Percentiles rank a stretch among this genome's conserved stretches.
phyloP scores from a whole-genome alignment of 2,113 vertebrate genomes.

The Australoheros scitulus region DNA sequence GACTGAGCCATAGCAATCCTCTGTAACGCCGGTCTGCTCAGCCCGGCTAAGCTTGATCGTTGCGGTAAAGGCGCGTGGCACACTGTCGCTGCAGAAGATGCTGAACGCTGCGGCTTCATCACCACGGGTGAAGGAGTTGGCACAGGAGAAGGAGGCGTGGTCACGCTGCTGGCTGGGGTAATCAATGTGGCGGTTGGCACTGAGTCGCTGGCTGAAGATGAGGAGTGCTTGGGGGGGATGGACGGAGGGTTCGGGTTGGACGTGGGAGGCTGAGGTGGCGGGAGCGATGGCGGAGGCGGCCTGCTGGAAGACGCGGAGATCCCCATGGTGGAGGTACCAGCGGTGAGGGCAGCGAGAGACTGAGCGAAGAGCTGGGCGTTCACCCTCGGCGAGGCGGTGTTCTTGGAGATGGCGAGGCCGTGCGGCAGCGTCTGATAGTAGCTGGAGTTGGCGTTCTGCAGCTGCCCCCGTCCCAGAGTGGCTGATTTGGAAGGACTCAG shows the following conservation, averaged over 20 bases:
- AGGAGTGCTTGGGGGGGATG: conserved; percentile 72
- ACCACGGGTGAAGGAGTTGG: conserved; percentile 66
- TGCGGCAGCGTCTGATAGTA: conserved; percentile 78
- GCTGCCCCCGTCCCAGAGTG: conserved; percentile 67
- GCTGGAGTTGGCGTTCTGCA: conserved; percentile 60
- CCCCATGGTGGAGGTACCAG: conserved; percentile 60
- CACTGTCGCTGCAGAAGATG: conserved; percentile 11
- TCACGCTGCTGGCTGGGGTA: conserved; percentile 68
- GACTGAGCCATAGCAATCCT: conserved; percentile 93
- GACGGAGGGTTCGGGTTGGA: conserved; percentile 66
- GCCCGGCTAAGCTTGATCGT: conserved; percentile 83
- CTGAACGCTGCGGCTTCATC: conserved; percentile 68
- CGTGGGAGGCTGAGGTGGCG: conserved; percentile 63
- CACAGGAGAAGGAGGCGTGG: conserved; percentile 73
- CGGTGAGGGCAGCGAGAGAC: conserved; percentile 74
- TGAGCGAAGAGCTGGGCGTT: conserved; percentile 78
- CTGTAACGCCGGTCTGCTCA: conserved; percentile 87
- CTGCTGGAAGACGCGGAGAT: conserved; percentile 65
- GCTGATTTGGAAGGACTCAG: conserved; percentile 60
- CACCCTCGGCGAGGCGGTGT: conserved; percentile 57
- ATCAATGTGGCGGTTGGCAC: conserved; percentile 79
- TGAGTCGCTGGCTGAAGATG: conserved; percentile 54
- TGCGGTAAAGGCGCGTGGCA: conserved; percentile 78
- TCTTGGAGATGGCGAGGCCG: conserved; percentile 72
- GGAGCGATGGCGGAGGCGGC: conserved; percentile 75